phyloP scores from a whole-genome alignment of 2,113 vertebrate genomes.

The Anas platyrhynchos region DNA sequence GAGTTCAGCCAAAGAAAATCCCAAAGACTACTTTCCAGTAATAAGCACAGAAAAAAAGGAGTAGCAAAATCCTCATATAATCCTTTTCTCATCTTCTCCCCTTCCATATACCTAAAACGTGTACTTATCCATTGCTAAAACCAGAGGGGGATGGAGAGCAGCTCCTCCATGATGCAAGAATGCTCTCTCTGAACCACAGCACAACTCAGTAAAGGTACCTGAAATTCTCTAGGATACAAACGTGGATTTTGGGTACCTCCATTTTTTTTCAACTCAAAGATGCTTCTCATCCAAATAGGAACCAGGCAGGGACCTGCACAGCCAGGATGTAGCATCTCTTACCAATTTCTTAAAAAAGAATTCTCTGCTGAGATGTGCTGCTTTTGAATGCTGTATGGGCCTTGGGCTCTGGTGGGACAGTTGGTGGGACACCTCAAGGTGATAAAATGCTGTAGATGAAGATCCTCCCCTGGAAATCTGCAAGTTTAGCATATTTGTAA shows the following conservation, averaged over 20 bases:
- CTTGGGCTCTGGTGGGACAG: neutral
- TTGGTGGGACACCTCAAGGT: neutral
- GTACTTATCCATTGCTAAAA: neutral
- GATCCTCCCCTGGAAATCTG: neutral
- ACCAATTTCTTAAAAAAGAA: neutral
- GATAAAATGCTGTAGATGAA: neutral
- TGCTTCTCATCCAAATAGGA: neutral
- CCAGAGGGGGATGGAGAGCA: neutral
- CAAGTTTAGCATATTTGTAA: neutral
- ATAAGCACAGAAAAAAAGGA: neutral
- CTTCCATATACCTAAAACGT: neutral
- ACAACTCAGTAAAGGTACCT: neutral
- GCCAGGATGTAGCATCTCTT: neutral
- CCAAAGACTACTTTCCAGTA: neutral
- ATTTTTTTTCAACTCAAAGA: neutral
- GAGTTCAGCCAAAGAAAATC: neutral
- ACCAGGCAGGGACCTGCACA: too few species aligned
- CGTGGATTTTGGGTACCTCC: neutral
- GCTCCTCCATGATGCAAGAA: neutral
- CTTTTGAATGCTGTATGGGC: neutral
- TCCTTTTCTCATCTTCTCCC: neutral
- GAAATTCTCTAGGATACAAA: neutral
- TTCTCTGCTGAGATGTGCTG: neutral
- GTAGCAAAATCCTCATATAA: neutral
- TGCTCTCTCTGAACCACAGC: neutral